Evolutionary conservation across 2,888 invertebrate species (phyloP), one percentile per base, ranked within the genome.

Genomic region (Serrognathus titanus): DNA sequence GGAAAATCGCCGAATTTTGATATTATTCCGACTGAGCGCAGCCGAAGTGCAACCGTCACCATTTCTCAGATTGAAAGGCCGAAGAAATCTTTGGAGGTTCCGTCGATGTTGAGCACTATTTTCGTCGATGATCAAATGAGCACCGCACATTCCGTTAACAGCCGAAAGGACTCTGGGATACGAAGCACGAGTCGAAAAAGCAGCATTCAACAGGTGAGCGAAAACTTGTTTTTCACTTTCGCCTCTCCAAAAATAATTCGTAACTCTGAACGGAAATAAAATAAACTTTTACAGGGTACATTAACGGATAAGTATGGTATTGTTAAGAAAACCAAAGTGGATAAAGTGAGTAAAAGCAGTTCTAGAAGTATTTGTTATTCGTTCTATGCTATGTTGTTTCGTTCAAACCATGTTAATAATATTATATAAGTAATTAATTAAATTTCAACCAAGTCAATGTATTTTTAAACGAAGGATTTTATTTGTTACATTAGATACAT

Each of bases 131-230:
- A 91, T 71, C 82, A 85, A 54, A 79, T 88, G 62, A 89, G 89
- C 74, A 83, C 88, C 56, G 88, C 88, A 61, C 86, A 88, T 0
- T 89, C 90, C 2, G 85, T 88, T 51, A 90, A 90, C 69, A 92
- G 92, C 66, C 83, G 93, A 55, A 93, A 93, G 77, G 93, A 93
- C 76, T 93, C 92, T 1, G 93, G 93, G 9, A 93, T 93, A 57
- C 83, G 89, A 66, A 92, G 92, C 74, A 91, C 89, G 54, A 92
- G 92, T 66, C 82, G 92, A 3, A 82, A 92, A 57, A 92, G 92
- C 67, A 92, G 92, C 71, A 91, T 92, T 72, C 91, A 92, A 85
- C 57, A 53, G 53, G 91, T 92, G 65, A 60, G 60, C 59, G 6
- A 31, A 20, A 48, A 24, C n/a, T 31, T 48, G 12, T 20, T 35